Conservation (phyloP, 1,140 invertebrate genomes). For the Sminthurinus signatus region DNA sequence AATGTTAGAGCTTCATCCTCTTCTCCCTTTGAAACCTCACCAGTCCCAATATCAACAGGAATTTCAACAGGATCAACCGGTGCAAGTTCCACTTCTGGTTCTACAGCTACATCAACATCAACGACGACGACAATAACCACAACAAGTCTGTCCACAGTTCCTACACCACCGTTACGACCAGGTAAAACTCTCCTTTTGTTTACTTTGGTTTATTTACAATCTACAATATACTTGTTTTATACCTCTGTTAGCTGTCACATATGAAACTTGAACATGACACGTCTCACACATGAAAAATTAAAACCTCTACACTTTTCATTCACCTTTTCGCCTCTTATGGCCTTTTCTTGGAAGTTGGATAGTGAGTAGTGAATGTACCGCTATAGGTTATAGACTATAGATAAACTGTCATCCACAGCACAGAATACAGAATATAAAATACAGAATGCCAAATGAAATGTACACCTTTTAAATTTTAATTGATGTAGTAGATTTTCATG, state of each 20-base stretch:
- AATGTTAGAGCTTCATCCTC: background rate
- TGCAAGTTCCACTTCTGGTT: background rate
- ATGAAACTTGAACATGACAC: background rate
- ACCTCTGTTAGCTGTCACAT: background rate
- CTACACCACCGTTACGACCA: slow-evolving; percentile 36
- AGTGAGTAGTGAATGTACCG: too few species aligned
- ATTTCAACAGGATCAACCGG: background rate
- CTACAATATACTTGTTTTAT: background rate
- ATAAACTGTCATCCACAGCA: too few species aligned
- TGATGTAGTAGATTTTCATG: too few species aligned
- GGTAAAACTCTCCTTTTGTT: slow-evolving; percentile 26
- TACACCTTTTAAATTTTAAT: too few species aligned
- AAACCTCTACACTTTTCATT: too few species aligned
- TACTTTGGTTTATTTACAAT: background rate
- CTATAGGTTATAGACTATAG: too few species aligned
- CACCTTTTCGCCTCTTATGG: too few species aligned
- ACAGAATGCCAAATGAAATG: too few species aligned
- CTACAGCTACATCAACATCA: background rate
- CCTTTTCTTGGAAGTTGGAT: too few species aligned
- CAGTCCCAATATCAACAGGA: background rate
- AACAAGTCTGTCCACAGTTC: slow-evolving; percentile 10
- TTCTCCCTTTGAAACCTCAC: too few species aligned
- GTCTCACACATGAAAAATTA: too few species aligned
- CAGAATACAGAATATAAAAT: too few species aligned
- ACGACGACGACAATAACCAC: background rate